Evolutionary conservation across 92 coral and sea anemone species (phyloP).

Genomic region (Scolanthus callimorphus): DNA sequence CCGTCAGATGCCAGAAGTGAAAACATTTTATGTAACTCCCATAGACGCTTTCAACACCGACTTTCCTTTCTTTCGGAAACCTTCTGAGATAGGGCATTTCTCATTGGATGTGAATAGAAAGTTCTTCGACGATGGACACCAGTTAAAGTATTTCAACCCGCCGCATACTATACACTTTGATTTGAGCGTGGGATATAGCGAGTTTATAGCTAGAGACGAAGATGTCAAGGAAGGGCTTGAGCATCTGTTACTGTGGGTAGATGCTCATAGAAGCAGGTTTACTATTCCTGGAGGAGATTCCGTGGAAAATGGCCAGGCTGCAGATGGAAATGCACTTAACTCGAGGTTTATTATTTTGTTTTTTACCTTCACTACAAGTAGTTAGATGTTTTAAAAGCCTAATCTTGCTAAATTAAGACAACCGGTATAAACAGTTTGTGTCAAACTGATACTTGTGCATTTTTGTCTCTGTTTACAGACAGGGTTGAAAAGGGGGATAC

Average conservation of each 20-base stretch:
- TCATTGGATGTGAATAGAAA: slow-evolving; percentile 75
- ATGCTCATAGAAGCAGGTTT: slow-evolving; percentile 72
- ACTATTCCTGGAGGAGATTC: slow-evolving; percentile 52
- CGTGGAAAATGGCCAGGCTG: slow-evolving; percentile 34
- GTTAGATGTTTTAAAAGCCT: no score
- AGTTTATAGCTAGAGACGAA: slow-evolving; percentile 78
- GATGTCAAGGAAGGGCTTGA: slow-evolving; percentile 81
- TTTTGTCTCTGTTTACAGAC: no score
- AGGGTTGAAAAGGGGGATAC: no score
- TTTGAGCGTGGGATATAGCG: slow-evolving; percentile 81
- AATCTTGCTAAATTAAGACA: no score
- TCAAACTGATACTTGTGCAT: no score
- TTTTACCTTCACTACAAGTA: no score
- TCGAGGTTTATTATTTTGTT: no score
- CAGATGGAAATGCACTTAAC: slow-evolving; percentile 22
- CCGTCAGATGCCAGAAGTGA: no score
- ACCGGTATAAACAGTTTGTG: no score
- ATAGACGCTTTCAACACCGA: slow-evolving; percentile 56
- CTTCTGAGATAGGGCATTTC: slow-evolving; percentile 80
- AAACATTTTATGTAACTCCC: slow-evolving; percentile 46
- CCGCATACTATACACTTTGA: slow-evolving; percentile 78
- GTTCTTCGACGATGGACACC: slow-evolving; percentile 81
- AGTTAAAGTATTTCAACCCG: slow-evolving; percentile 65
- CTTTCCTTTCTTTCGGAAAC: slow-evolving; percentile 82
- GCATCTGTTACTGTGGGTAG: slow-evolving; percentile 76